Conservation (phyloP, 2,797 vertebrate genomes). For the Melanotaenia boesemani region DNA sequence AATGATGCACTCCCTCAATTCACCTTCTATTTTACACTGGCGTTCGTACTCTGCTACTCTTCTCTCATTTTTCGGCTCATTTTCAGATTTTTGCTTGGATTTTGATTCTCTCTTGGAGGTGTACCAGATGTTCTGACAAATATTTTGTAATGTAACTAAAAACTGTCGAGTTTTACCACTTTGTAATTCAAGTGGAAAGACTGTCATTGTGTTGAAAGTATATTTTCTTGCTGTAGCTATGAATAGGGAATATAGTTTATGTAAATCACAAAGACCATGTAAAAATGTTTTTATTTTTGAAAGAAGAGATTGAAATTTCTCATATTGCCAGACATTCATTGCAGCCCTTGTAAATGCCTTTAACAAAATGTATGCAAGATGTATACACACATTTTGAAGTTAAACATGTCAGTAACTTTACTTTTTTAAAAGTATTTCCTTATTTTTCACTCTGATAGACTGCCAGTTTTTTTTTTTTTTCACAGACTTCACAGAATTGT, state of each 20-base stretch:
- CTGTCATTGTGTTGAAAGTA: constrained; percentile 72
- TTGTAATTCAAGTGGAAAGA: constrained; percentile 66
- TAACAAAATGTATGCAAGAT: constrained; percentile 68
- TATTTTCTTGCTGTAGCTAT: constrained; percentile 79
- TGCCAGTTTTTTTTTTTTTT: constrained; percentile 74
- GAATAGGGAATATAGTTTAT: constrained; percentile 70
- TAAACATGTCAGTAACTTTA: constrained; percentile 62
- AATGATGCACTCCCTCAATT: constrained; percentile 65
- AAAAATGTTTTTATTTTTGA: constrained; percentile 79
- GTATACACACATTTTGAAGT: constrained; percentile 69
- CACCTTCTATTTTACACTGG: constrained; percentile 71
- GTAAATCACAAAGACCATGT: constrained; percentile 74
- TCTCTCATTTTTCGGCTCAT: constrained; percentile 50
- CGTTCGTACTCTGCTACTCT: constrained; percentile 54
- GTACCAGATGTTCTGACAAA: constrained; percentile 47
- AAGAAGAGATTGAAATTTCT: constrained; percentile 77
- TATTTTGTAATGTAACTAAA: constrained; percentile 65
- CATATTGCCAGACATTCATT: constrained; percentile 72
- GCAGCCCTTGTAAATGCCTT: constrained; percentile 76
- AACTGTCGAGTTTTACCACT: constrained; percentile 58
- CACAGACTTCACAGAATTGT: constrained; percentile 39
- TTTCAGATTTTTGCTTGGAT: constrained; percentile 58
- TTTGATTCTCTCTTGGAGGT: constrained; percentile 52
- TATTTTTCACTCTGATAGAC: constrained; percentile 66
- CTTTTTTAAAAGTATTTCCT: constrained; percentile 67